Evolutionary conservation across 2,797 vertebrate genomes (phyloP).

Genomic region (Arremon aurantiirostris): DNA sequence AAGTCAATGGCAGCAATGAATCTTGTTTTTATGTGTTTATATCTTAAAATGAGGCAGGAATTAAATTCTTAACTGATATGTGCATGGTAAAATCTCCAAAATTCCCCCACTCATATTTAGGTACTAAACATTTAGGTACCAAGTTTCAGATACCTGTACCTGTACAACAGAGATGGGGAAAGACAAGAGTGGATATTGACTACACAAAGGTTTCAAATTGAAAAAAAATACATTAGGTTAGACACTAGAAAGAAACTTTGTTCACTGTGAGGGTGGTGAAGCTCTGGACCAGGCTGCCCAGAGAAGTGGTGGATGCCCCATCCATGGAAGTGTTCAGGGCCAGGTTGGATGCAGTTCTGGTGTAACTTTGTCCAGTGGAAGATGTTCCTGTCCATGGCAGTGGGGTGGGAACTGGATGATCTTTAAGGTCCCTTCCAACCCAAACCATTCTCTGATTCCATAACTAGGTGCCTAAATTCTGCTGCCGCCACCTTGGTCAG

Average conservation of each 20-base stretch:
- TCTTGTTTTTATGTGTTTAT: not conserved
- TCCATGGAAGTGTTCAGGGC: not conserved
- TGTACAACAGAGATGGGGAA: not conserved
- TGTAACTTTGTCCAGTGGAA: not conserved
- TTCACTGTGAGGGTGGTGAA: not conserved
- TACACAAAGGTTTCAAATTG: not conserved
- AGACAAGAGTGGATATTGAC: not conserved
- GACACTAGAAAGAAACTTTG: not conserved
- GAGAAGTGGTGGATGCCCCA: not conserved
- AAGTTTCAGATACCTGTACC: not conserved
- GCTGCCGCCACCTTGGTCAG: fast-evolving
- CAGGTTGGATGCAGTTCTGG: not conserved
- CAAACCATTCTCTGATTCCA: not conserved
- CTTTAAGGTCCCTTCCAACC: not conserved
- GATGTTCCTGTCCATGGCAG: not conserved
- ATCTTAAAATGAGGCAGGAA: not conserved
- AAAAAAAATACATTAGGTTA: not conserved
- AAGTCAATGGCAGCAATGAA: not conserved
- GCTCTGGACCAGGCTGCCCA: not conserved
- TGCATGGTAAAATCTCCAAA: not conserved
- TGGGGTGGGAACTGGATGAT: not conserved
- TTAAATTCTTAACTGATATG: not conserved
- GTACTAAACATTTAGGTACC: not conserved
- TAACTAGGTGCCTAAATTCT: not conserved
- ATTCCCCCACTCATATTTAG: not conserved